phyloP scores from a whole-genome alignment of 2,113 vertebrate genomes.

The Bostrychus sinensis region DNA sequence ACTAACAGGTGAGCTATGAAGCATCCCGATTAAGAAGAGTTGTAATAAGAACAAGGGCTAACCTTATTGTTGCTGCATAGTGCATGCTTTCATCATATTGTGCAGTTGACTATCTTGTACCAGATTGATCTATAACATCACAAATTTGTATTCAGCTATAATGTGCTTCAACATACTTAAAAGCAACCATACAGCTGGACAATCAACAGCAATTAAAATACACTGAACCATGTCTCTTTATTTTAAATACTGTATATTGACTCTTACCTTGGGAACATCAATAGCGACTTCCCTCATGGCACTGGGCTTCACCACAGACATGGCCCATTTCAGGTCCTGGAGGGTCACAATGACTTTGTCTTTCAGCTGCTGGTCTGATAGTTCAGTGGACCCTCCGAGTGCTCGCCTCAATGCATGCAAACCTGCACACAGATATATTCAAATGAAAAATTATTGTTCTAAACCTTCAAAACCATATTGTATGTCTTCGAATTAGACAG shows the following conservation, averaged over 20 bases:
- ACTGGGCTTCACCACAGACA: slow-evolving; percentile 91
- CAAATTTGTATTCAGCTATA: no score
- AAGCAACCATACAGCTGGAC: no score
- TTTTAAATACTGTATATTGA: not conserved
- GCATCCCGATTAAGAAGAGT: no score
- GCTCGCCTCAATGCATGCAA: slow-evolving; percentile 84
- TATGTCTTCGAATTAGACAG: not conserved
- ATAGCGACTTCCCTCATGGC: slow-evolving; percentile 98
- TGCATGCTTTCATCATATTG: no score
- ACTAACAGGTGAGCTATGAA: no score
- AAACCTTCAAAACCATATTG: not conserved
- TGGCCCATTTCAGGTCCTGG: slow-evolving; percentile 89
- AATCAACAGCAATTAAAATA: no score
- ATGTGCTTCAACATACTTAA: no score
- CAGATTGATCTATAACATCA: no score
- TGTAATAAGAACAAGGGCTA: no score
- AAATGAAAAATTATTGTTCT: not conserved
- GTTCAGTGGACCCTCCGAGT: slow-evolving; percentile 61
- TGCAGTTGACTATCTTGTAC: no score
- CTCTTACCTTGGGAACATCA: slow-evolving; percentile 90
- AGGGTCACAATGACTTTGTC: slow-evolving; percentile 83
- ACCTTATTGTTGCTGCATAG: no score
- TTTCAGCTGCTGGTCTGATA: slow-evolving; percentile 80
- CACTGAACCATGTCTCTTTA: no score
- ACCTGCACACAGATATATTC: slow-evolving; percentile 73